Base-by-base conservation (phyloP, 2,113 vertebrate species). In the Lathamus discolor region DNA sequence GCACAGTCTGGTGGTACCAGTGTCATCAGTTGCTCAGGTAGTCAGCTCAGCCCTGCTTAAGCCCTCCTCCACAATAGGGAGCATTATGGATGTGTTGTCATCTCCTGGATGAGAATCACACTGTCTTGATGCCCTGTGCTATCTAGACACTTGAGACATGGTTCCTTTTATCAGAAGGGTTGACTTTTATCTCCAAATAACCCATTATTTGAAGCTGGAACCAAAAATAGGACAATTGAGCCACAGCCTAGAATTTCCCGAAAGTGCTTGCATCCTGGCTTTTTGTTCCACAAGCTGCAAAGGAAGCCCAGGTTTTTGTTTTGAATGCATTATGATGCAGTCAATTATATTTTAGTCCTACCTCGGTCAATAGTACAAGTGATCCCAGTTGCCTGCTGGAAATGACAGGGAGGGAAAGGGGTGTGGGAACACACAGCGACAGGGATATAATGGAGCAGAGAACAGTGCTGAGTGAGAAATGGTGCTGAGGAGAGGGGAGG, bases 401-500 rank as follows among this genome's bases (percentile, higher is more conserved):
- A 95, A 91, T 88, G 95, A 91, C 94, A 95, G 94, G 93, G 94
- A 96, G 54, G 35, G 92, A 92, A 78, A 93, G 15, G 57, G 69
- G 44, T 83, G 61, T 93, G 86, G 83, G 78, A 85, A 69, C 75
- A 79, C 49, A 62, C 41, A 90, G 74, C 0, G 10, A 27, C 67
- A 51, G 3, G 37, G 51, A 89, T 72, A 76, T 52, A 93, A 83
- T 39, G 35, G 37, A 81, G 28, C 31, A 83, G 61, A 83, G 48
- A 48, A 41, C 5, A 10, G 48, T 63, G 74, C 66, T 73, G 39
- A 87, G 73, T 81, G 75, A 91, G 78, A 96, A 94, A 94, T 67
- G 91, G 69, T 61, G 83, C 75, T 39, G 43, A 54, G 55, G 37
- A 80, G 29, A 51, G 9, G 25, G 76, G 57, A 86, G 46, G 61